A percentile compares a stretch with the other conserved stretches of the same genome.
These are phyloP conservation scores for Chironomus tepperi DNA, from an alignment of 1,140 invertebrate genomes.

Conservation along the genomic window DNA sequence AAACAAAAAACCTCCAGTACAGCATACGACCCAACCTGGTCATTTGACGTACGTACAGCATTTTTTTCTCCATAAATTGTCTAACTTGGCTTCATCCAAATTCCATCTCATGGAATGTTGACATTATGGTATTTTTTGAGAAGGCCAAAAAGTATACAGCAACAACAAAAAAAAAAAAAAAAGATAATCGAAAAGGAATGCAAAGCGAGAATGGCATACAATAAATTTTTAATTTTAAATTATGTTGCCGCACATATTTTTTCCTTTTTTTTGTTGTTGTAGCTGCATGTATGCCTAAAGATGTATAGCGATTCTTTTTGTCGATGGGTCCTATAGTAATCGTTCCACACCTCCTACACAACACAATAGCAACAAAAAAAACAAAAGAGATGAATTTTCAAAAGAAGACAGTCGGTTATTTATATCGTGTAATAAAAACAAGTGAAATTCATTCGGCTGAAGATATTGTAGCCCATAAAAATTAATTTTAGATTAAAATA, in stretches of 20 bases:
- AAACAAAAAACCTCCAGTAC: too few relatives aligned
- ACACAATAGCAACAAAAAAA: too few relatives aligned
- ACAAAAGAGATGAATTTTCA: too few relatives aligned
- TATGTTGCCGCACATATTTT: constrained; percentile 22
- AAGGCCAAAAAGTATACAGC: neutral
- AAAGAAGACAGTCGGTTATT: too few relatives aligned
- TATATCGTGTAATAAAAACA: too few relatives aligned
- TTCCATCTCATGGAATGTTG: neutral
- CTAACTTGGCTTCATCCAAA: neutral
- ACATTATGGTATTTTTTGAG: too few relatives aligned
- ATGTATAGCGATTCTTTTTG: neutral
- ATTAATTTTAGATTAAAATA: constrained; percentile 23
- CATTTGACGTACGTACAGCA: neutral
- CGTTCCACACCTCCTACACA: neutral
- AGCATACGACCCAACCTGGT: too few relatives aligned
- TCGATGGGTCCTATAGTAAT: neutral
- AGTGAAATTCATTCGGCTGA: too few relatives aligned
- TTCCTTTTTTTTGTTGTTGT: neutral
- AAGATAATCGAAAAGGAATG: neutral
- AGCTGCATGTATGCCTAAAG: neutral
- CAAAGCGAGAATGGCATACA: neutral
- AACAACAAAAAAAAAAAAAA: too few relatives aligned
- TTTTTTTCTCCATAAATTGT: neutral
- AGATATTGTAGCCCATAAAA: neutral
- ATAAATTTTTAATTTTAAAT: constrained; percentile 24